Evolutionary conservation across 2,888 invertebrate species (phyloP), one percentile per base, ranked within the genome.

Genomic region (Aspidiotus destructor): DNA sequence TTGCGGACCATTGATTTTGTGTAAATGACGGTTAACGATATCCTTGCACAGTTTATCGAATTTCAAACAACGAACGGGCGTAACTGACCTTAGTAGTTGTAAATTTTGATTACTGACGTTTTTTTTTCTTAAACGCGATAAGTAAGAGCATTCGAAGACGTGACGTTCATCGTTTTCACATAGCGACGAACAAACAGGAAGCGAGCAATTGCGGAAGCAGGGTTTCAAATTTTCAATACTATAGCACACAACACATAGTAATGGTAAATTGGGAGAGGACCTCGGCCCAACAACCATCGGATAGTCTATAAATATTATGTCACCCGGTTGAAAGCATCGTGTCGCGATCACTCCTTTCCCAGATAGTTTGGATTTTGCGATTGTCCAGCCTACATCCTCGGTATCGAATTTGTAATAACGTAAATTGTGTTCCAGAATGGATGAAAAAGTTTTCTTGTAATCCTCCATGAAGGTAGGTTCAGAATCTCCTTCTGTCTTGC

Each of bases 261-360:
- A 70, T 75, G 89, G 72, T 81, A 82, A 1, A 84, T 82, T 76
- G 89, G 89, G 74, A 84, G 80, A 69, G 82, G 81, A 16, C 78
- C 78, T 65, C 81, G 79, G 52, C 82, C 90, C 89, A 62, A 83
- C 77, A 55, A 89, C 79, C 57, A 90, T 77, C 1, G 90, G 86
- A 67, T 79, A 80, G 75, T 90, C 90, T 11, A 81, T 80, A 74
- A 86, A 88, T 63, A 91, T 82, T 42, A 86, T 76, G 76, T 89
- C 87, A 53, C 88, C 87, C 42, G 80, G 75, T 69, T 78, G 76
- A 55, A 89, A 85, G 74, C 87, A 83, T 71, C 83, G 80, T 5
- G 79, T 82, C 16, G 89, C 86, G 73, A 89, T 82, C 2, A 90
- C 76, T 3, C 89, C 89, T 28, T 87, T 84, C 8, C 89, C 89